Conservation (phyloP, 1,140 invertebrate genomes). For the Drosophila suzukii region DNA sequence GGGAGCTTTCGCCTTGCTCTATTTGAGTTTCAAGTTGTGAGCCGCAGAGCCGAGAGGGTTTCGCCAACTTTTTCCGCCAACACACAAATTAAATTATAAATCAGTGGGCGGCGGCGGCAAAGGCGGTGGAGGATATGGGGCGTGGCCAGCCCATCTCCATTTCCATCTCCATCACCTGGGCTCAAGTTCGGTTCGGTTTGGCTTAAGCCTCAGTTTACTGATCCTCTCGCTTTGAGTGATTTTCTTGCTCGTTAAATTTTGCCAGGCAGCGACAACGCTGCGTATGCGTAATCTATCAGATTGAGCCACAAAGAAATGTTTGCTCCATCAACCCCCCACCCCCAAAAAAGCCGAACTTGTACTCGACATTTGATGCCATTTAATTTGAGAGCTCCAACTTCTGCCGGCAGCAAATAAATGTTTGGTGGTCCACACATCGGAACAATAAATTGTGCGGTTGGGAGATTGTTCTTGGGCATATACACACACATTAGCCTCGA, state of each 20-base stretch:
- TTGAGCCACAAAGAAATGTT: slow-evolving; percentile 59
- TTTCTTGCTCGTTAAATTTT: slow-evolving; percentile 79
- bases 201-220: slow-evolving; percentile 15
- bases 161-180: not conserved
- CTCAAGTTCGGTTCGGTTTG: slow-evolving; percentile 11
- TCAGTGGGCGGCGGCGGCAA: slow-evolving; percentile 32
- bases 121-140: not conserved
- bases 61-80: slow-evolving; percentile 47
- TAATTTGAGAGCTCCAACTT: slow-evolving; percentile 40
- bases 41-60: slow-evolving; percentile 33
- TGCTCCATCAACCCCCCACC: slow-evolving; percentile 5
- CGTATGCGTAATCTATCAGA: slow-evolving; percentile 79
- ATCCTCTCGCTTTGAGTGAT: slow-evolving; percentile 62
- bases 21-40: slow-evolving; percentile 61
- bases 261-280: slow-evolving; percentile 58
- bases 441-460: slow-evolving; percentile 32
- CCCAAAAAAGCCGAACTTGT: slow-evolving; percentile 7
- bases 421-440: slow-evolving; percentile 1
- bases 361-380: slow-evolving; percentile 44
- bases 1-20: slow-evolving; percentile 37
- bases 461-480: not conserved
- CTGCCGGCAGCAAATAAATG: slow-evolving; percentile 26
- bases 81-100: slow-evolving; percentile 79
- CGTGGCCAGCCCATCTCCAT: slow-evolving; percentile 2
- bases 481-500: slow-evolving; percentile 2